Conservation (phyloP, 2,888 invertebrate species). For the Lamellibrachia columna region DNA sequence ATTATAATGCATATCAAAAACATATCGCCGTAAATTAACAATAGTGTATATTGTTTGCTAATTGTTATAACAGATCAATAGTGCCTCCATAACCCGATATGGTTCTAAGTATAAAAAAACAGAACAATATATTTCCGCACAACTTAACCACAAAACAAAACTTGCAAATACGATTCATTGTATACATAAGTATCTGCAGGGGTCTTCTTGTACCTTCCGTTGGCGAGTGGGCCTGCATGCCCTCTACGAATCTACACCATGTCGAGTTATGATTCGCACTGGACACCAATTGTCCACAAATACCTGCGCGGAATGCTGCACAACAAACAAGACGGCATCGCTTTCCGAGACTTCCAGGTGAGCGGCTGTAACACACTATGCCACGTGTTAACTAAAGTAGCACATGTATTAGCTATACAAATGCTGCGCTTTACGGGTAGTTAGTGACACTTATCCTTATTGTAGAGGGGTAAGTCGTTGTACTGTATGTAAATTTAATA, state of each 20-base stretch:
- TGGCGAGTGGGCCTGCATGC: neutral
- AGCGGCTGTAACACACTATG: neutral
- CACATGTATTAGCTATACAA: neutral
- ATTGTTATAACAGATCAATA: no score
- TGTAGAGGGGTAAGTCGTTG: no score
- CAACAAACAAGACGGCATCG: neutral
- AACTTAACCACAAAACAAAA: neutral
- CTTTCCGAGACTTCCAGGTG: neutral
- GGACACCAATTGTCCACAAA: neutral
- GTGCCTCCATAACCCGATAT: no score
- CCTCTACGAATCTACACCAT: neutral
- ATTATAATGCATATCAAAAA: no score
- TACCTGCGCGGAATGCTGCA: neutral
- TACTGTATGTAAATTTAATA: no score
- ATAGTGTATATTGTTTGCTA: no score
- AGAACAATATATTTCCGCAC: no score
- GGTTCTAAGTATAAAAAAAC: no score
- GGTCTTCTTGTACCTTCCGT: neutral
- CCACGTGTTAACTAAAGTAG: neutral
- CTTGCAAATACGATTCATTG: neutral
- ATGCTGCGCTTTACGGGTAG: neutral
- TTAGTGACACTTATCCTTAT: neutral
- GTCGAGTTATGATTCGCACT: neutral
- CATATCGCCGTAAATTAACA: no score
- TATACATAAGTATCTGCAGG: neutral